A percentile compares a stretch with the other conserved stretches of the same genome.
These are phyloP conservation scores for Dermochelys coriacea DNA, from an alignment of 2,797 vertebrate genomes.

Conservation along the genomic window DNA sequence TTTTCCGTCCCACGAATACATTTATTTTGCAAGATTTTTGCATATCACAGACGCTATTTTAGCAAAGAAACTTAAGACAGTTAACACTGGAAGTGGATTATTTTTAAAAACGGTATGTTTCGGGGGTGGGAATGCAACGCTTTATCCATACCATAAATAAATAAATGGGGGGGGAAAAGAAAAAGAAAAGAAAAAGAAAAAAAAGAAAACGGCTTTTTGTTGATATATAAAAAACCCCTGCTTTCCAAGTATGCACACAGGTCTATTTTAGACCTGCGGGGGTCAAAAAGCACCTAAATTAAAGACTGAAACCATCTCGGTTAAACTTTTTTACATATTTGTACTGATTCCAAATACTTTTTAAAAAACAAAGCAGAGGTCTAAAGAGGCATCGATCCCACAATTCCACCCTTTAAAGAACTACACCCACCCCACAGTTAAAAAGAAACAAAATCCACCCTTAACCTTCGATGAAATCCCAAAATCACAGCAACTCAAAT, in stretches of 20 bases:
- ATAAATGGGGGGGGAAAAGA: no score
- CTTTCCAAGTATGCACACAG: not conserved
- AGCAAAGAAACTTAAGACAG: conserved; percentile 35
- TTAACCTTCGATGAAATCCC: not conserved
- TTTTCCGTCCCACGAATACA: not conserved
- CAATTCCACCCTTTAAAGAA: not conserved
- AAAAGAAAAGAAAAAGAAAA: not conserved
- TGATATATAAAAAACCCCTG: not conserved
- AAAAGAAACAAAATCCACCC: not conserved
- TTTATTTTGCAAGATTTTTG: not conserved
- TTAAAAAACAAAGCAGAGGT: not conserved
- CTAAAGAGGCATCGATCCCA: not conserved
- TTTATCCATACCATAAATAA: not conserved
- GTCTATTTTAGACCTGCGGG: not conserved
- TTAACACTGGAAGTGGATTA: conserved; percentile 45
- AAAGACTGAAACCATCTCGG: not conserved
- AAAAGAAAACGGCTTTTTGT: not conserved
- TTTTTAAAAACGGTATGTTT: conserved; percentile 65
- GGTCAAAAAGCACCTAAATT: not conserved
- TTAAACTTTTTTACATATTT: not conserved
- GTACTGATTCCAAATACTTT: not conserved
- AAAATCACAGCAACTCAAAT: not conserved
- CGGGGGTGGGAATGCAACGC: conserved; percentile 36
- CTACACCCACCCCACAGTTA: not conserved
- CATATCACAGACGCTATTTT: not conserved